Base-by-base conservation (phyloP, 1,140 invertebrate genomes). In the Agraylea sexmaculata region DNA sequence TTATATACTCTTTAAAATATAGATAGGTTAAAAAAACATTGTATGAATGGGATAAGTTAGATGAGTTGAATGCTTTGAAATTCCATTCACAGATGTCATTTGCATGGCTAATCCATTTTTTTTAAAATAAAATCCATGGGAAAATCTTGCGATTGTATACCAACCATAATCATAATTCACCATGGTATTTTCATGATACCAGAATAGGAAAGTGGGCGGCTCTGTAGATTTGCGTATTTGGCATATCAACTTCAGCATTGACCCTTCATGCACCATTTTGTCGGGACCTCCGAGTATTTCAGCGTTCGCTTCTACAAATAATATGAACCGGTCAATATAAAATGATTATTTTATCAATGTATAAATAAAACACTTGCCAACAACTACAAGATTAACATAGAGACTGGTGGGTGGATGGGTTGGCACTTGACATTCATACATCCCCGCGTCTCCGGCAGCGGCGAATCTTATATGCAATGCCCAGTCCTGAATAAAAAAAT, bases 131-230 rank as follows among this genome's bases (percentile, higher is more conserved):
- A 35, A 6, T 17, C 3, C n/a, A n/a, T n/a, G n/a, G n/a, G n/a
- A n/a, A n/a, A n/a, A n/a, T n/a, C n/a, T n/a, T 31, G 10, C 80
- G 50, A 81, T 82, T 41, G 80, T 76, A 19, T 77, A 83, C 55
- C 80, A 69, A 67, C 83, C 81, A 37, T 75, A 67, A 60, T 89
- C 86, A 59, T 87, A 89, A 63, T 87, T 89, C 57, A 89, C 85
- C 83, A 89, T 87, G 40, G 83, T 70, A 51, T 81, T 80, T 57
- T 87, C 84, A 61, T 89, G 87, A 62, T 87, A 91, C 87, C 86
- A 90, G 69, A 88, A 89, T 23, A 90, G 75, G 55, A 80, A 90
- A 8, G 79, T 78, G 1, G 84, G 83, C 2, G 75, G 74, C 53
- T 87, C 83, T 2, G 86, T 88, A 32, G 83, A 85, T 46, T 85